Evolutionary conservation across 2,888 invertebrate genomes (phyloP).

Genomic region (Alsophila aescularia): DNA sequence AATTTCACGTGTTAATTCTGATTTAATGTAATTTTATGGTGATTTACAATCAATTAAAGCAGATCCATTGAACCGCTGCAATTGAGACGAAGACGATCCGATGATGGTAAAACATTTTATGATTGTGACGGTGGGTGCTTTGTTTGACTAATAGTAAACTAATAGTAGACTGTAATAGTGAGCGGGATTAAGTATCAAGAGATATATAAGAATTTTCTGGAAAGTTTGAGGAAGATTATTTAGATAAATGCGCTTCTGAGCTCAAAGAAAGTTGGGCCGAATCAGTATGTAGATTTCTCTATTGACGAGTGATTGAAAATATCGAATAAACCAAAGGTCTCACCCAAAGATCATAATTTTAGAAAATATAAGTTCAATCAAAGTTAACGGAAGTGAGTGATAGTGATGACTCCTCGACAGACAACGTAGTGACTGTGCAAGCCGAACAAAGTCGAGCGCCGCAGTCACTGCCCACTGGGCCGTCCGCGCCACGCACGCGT

Average conservation of each 20-base stretch:
- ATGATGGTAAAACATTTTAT: slow-evolving; percentile 35
- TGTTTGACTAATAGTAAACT: slow-evolving; percentile 27
- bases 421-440: too few relatives aligned
- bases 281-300: slow-evolving; percentile 59
- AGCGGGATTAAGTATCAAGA: slow-evolving; percentile 52
- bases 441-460: too few relatives aligned
- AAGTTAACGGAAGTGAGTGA: too few relatives aligned
- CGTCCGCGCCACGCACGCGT: too few relatives aligned
- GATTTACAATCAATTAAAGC: slow-evolving; percentile 35
- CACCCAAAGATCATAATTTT: too few relatives aligned
- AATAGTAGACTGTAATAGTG: too few relatives aligned
- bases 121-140: slow-evolving; percentile 30
- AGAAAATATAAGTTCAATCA: too few relatives aligned
- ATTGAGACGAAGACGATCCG: slow-evolving; percentile 20
- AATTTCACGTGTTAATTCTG: slow-evolving; percentile 46
- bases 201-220: slow-evolving; percentile 55
- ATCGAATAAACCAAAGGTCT: slow-evolving; percentile 6
- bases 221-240: slow-evolving; percentile 57
- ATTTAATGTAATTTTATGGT: slow-evolving; percentile 34
- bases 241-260: slow-evolving; percentile 47
- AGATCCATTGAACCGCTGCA: slow-evolving; percentile 27
- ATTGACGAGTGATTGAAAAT: slow-evolving; percentile 41
- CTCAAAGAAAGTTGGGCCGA: slow-evolving; percentile 49
- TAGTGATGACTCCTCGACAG: too few relatives aligned
- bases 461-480: too few relatives aligned